A percentile compares a stretch with the other conserved stretches of the same genome.
Evolutionary conservation across 2,113 vertebrate genomes (phyloP).

Genomic region (Sander vitreus): DNA sequence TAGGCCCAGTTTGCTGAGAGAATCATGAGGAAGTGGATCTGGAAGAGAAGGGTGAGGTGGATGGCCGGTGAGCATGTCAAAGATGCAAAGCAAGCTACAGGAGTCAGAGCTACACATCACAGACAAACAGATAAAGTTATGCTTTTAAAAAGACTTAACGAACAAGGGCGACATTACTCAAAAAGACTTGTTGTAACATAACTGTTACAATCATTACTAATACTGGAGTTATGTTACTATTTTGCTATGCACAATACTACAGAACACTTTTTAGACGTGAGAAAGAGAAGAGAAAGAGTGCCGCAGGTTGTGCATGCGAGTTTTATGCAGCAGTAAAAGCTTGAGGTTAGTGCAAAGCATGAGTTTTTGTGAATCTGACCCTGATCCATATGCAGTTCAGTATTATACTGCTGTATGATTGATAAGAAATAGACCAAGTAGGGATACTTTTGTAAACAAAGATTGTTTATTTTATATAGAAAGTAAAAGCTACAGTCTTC

Average conservation of each 20-base stretch:
- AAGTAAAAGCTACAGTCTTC: constrained; percentile 86
- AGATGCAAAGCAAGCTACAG: constrained; percentile 93
- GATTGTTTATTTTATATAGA: constrained; percentile 88
- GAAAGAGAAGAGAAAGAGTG: constrained; percentile 40
- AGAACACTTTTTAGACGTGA: constrained; percentile 41
- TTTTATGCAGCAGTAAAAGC: constrained; percentile 58
- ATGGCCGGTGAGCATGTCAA: constrained; percentile 96
- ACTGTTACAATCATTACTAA: constrained; percentile 52
- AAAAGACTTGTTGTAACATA: constrained; percentile 54
- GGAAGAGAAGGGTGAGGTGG: constrained; percentile 98
- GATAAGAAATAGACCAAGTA: constrained; percentile 74
- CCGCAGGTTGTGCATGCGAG: constrained; percentile 50
- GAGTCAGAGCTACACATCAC: constrained; percentile 87
- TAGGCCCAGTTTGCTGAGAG: constrained; percentile 99
- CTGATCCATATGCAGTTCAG: constrained; percentile 6
- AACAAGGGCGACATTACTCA: constrained; percentile 18
- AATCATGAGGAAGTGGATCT: constrained; percentile 99
- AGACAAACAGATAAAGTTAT: constrained; percentile 58
- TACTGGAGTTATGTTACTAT: constrained; percentile 22
- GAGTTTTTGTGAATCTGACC: constrained; percentile 34
- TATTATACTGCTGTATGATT: neutral
- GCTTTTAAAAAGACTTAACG: constrained; percentile 33
- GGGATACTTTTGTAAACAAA: constrained; percentile 84
- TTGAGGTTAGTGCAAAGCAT: constrained; percentile 73
- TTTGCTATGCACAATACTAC: constrained; percentile 22